Evolutionary conservation across 2,113 vertebrate species (phyloP).

Genomic region (Ictidomys tridecemlineatus): DNA sequence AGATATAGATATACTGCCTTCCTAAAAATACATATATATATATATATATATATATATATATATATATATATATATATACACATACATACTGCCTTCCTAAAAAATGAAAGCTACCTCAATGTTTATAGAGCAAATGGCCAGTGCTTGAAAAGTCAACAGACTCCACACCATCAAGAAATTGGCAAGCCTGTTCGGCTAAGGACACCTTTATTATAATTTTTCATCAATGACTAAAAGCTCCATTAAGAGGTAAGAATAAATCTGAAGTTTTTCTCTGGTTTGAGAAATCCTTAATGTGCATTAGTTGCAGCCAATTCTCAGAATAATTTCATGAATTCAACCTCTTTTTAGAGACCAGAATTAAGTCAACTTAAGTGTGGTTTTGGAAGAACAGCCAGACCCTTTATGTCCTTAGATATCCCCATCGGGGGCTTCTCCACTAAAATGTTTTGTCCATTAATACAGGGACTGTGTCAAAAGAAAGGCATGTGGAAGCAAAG

Average conservation of each 20-base stretch:
- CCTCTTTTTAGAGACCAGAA: not conserved
- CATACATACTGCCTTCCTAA: not conserved
- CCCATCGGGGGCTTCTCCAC: accelerated
- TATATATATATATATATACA: too few relatives aligned
- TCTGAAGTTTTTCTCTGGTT: not conserved
- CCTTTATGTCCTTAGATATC: too few relatives aligned
- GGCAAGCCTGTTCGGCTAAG: not conserved
- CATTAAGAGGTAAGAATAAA: not conserved
- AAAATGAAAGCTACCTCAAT: not conserved
- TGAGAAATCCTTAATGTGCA: not conserved
- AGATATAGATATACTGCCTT: too few relatives aligned
- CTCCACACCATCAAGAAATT: not conserved
- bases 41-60: too few relatives aligned
- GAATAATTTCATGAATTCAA: not conserved
- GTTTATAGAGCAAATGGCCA: not conserved
- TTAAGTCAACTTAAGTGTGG: not conserved
- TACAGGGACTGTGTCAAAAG: not conserved
- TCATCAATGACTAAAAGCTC: not conserved
- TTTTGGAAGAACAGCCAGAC: not conserved
- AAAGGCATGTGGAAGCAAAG: not conserved
- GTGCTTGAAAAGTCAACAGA: not conserved
- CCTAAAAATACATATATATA: too few relatives aligned
- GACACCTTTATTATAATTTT: not conserved
- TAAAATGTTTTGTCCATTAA: not conserved
- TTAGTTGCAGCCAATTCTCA: not conserved